A percentile compares a stretch with the other conserved stretches of the same genome.
Conservation (phyloP, 2,797 vertebrate species). For the Pelodytes ibericus region DNA sequence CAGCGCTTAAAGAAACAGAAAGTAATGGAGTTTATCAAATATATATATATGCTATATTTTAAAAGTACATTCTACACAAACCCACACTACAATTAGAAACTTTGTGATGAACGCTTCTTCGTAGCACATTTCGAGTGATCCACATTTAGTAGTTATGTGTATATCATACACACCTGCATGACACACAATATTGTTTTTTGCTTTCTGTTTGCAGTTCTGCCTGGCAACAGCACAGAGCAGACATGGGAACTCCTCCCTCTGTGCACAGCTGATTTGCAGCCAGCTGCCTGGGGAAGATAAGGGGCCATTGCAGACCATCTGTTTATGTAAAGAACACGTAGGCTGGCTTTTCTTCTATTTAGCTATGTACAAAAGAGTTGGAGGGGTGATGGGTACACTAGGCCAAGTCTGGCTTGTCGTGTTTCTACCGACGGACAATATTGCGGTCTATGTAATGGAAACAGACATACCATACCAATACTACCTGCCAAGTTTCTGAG, state of each 20-base stretch:
- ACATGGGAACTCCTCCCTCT: conserved; percentile 2
- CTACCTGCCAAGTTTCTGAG: conserved; percentile 3
- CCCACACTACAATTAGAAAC: no score
- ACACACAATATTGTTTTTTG: no score
- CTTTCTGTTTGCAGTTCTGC: conserved; percentile 2
- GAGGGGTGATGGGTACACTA: neutral
- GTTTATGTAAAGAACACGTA: neutral
- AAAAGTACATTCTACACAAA: no score
- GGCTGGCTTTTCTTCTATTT: conserved; percentile 21
- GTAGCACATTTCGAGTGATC: no score
- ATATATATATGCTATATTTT: no score
- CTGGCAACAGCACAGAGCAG: conserved; percentile 5
- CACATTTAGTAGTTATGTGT: no score
- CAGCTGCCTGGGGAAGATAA: conserved; percentile 59
- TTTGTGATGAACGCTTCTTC: no score
- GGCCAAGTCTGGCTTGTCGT: conserved; percentile 24
- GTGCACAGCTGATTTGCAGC: conserved; percentile 11
- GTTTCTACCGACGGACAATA: neutral
- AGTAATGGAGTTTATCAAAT: no score
- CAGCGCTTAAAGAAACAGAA: no score
- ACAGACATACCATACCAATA: conserved; percentile 2
- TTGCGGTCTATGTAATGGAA: conserved; percentile 29
- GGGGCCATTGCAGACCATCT: conserved; percentile 18
- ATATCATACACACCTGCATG: no score
- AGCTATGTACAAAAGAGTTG: conserved; percentile 21